Evolutionary conservation across 1,140 invertebrate species (phyloP), one percentile per base, ranked within the genome.

Genomic region (Rhagoletis zephyria): DNA sequence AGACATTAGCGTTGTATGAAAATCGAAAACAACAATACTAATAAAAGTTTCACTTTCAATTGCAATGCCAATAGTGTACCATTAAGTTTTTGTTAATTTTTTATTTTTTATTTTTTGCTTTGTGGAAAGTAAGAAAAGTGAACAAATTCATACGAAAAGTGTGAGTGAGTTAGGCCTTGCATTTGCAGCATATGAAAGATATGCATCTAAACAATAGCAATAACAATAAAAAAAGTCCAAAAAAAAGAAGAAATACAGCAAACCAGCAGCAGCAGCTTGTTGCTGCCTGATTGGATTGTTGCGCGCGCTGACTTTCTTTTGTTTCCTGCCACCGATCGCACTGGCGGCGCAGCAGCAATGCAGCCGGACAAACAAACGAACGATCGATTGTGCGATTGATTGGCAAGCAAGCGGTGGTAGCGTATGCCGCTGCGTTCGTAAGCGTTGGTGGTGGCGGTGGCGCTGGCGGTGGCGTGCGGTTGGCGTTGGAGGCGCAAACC

Each of bases 41-140:
- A 63, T 86, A 86, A 86, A 40, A 61, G 51, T 65, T 63, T 63
- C 63, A 86, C 59, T 86, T 63, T 86, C 63, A 86, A 64, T 86
- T 64, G 45, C 85, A 63, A 19, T 42, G 70, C 64, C 64, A 67
- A 67, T 67, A 67, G 40, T 67, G 64, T 12, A 30, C 12, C 30
- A 30, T n/a, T 14, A 14, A 63, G 61, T n/a, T 63, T n/a, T 16
- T 14, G 16, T n/a, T 63, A 30, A 30, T 30, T 30, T 30, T 30
- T 30, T 30, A 30, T 30, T 63, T 1, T n/a, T 63, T 14, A 74
- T 4, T 51, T 45, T 45, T 48, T 19, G 4, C 30, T 48, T 56
- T 30, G 16, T 42, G 74, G 42, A 3, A 14, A 51, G 4, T 7
- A 5, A 10, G 74, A 14, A 19, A 56, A 51, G 74, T 30, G 48